A percentile compares a stretch with the other conserved stretches of the same genome.
Conservation (phyloP, 2,888 invertebrate genomes). For the Conomelus anceps region DNA sequence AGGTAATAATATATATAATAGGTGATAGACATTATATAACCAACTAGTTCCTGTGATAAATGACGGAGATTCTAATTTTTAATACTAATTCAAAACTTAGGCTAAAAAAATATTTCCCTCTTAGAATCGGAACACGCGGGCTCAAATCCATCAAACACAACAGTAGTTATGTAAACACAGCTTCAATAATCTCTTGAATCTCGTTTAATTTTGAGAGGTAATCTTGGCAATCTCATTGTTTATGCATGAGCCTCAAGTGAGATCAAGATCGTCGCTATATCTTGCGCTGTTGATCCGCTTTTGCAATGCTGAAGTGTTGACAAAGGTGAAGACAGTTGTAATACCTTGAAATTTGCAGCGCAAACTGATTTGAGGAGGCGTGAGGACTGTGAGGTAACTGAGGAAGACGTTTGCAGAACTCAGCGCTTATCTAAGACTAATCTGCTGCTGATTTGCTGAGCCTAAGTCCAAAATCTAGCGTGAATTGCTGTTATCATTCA, state of each 20-base stretch:
- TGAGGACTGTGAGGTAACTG: not conserved
- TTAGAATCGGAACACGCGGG: no score
- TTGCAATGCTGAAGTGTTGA: not conserved
- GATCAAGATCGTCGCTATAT: not conserved
- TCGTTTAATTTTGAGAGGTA: not conserved
- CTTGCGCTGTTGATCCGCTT: not conserved
- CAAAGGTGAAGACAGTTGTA: not conserved
- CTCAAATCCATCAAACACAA: not conserved
- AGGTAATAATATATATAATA: no score
- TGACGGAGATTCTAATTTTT: no score
- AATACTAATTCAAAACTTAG: not conserved
- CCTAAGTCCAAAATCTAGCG: not conserved
- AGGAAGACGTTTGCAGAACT: not conserved
- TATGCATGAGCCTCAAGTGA: not conserved
- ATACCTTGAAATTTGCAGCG: not conserved
- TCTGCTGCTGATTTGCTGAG: not conserved
- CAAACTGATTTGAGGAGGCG: no score
- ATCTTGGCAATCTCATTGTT: not conserved
- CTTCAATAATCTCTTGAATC: not conserved
- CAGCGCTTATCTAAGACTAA: not conserved
- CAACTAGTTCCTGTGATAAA: no score
- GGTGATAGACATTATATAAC: no score
- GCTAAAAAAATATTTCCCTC: no score
- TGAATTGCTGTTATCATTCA: not conserved
- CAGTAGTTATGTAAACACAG: not conserved